Conservation (phyloP, 2,797 vertebrate species). For the Aselliscus stoliczkanus region DNA sequence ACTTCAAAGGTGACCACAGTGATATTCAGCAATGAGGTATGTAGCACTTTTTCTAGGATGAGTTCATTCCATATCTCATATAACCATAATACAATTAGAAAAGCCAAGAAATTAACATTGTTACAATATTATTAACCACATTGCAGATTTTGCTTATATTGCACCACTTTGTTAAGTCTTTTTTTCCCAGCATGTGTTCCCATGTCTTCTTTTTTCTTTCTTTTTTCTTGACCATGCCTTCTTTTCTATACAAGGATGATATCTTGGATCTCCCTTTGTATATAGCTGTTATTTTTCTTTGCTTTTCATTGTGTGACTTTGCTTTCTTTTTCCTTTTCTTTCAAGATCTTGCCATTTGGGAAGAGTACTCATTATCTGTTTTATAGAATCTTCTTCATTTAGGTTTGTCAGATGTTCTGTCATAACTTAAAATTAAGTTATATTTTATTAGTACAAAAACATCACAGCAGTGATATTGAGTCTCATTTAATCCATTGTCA, state of each 20-base stretch:
- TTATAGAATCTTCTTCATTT: background rate
- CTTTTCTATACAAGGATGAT: background rate
- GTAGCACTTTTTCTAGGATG: too few relatives aligned
- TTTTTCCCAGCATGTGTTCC: background rate
- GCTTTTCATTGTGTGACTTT: background rate
- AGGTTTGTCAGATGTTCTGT: background rate
- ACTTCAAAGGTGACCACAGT: too few relatives aligned
- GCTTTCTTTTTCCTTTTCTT: background rate
- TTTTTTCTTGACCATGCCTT: too few relatives aligned
- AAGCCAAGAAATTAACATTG: background rate
- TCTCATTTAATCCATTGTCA: background rate
- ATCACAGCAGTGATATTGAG: background rate
- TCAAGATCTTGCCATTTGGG: background rate
- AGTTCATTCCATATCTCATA: too few relatives aligned
- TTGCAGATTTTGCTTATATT: background rate
- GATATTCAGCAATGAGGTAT: too few relatives aligned
- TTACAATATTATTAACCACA: background rate
- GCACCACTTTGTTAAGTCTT: background rate
- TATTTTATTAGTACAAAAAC: background rate
- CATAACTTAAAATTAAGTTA: background rate
- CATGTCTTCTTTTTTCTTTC: background rate
- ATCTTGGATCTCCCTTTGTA: background rate
- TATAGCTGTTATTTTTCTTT: background rate
- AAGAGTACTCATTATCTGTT: background rate
- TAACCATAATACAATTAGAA: background rate